A percentile compares a stretch with the other conserved stretches of the same genome.
Conservation (phyloP, 2,113 vertebrate species). For the Acrocephalus kingi region DNA sequence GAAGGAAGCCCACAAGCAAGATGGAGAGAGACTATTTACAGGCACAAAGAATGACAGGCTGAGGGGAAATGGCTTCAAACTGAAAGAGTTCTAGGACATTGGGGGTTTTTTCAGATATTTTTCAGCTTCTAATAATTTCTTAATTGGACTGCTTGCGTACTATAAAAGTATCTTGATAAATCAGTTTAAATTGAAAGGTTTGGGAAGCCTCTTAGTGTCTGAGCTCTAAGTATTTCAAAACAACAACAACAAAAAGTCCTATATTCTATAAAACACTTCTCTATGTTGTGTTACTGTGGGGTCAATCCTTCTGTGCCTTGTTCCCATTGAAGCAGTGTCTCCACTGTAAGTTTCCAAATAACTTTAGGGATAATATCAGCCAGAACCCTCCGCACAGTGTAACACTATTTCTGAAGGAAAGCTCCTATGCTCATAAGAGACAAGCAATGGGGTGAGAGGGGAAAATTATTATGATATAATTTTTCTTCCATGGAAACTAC, state of each 20-base stretch:
- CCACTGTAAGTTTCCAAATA: neutral
- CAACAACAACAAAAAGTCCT: neutral
- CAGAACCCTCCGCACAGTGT: neutral
- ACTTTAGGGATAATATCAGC: neutral
- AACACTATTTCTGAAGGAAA: neutral
- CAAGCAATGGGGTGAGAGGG: fast-evolving
- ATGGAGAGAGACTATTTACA: neutral
- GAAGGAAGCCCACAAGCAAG: neutral
- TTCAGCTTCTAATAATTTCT: neutral
- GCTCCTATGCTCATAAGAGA: neutral
- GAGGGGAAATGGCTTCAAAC: neutral
- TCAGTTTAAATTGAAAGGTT: neutral
- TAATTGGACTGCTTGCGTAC: neutral
- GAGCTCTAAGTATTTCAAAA: neutral
- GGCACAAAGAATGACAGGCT: neutral
- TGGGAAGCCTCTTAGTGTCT: neutral
- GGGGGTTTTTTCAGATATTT: neutral
- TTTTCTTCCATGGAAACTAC: neutral
- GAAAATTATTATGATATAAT: neutral
- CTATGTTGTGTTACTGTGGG: neutral
- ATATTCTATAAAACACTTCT: neutral
- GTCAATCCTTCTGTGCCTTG: neutral
- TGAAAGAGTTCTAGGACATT: neutral
- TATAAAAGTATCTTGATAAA: neutral
- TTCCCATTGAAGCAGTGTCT: neutral